These are phyloP conservation scores for Ophioninae sp. DNA, from an alignment of 2,888 invertebrate genomes.

Conservation along the genomic window DNA sequence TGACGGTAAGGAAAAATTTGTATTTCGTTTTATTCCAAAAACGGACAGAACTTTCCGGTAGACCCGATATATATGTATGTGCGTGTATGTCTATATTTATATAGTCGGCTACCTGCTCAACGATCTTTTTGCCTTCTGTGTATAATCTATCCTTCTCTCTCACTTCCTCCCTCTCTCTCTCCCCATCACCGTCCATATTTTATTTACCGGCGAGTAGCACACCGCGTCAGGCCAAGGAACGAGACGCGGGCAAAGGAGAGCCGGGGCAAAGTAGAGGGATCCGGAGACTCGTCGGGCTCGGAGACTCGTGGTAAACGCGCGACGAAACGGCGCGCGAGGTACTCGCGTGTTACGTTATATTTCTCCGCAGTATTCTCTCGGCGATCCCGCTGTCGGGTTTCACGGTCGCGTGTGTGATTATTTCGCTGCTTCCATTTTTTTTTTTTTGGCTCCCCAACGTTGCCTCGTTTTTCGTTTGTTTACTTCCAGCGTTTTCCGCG, in stretches of 20 bases:
- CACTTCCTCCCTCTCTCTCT: constrained; percentile 41
- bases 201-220: constrained; percentile 35
- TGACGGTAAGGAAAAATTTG: no score
- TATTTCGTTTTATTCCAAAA: no score
- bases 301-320: constrained; percentile 34
- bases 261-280: constrained; percentile 42
- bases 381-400: constrained; percentile 42
- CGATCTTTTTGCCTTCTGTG: constrained; percentile 18
- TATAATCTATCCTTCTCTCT: constrained; percentile 25
- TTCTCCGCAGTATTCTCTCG: constrained; percentile 42
- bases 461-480: neutral
- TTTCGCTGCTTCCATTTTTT: neutral
- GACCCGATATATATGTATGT: neutral
- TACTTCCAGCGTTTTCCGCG: no score
- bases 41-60: neutral
- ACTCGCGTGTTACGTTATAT: constrained; percentile 42
- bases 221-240: neutral
- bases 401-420: neutral
- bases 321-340: constrained; percentile 40
- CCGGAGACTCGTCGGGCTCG: constrained; percentile 43
- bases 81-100: neutral
- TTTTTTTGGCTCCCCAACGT: neutral
- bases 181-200: constrained; percentile 48
- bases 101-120: constrained; percentile 17
- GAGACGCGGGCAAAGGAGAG: constrained; percentile 43